Base-by-base conservation (phyloP, 1,140 invertebrate species). In the Aphis gossypii region DNA sequence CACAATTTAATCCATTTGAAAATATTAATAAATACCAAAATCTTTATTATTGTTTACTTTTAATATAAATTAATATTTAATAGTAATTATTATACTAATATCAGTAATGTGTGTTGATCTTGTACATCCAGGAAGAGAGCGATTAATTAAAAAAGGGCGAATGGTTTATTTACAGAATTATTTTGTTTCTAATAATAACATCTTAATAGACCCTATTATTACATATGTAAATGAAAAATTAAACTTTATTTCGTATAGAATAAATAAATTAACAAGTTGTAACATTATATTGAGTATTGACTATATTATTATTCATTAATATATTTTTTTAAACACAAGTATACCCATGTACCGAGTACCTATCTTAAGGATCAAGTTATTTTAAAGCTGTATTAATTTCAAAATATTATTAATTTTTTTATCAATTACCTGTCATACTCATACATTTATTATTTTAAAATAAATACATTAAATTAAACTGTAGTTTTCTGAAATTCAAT, bases 151-250 rank as follows among this genome's bases (percentile, higher is more conserved):
- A 86, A 48, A 46, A 86, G 84, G 84, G 84, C 46, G 84, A 46
- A 86, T 46, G 44, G 44, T 86, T 86, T 86, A 86, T 86, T 86
- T 86, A 86, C 44, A 86, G 84, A 86, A 86, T 21, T 44, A 46
- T 46, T 44, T 30, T 44, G 25, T 11, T 46, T 41, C 84, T 86
- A 86, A 86, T 86, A 86, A 86, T 86, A 84, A 41, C 82, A 84
- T 1, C 2, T 83, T 84, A 84, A 84, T 68, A 68, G 60, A 5
- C 11, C 3, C 4, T 18, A 68, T n/a, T 68, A 68, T n/a, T 68
- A 2, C n/a, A n/a, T 68, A 11, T n/a, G n/a, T n/a, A n/a, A 68
- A 68, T 68, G 9, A 68, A n/a, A 68, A 68, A 68, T 68, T 68
- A 18, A n/a, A 68, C 60, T n/a, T 68, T 14, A 68, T 68, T n/a